Base-by-base conservation (phyloP, 2,888 invertebrate species). In the Loripinus fragilis region DNA sequence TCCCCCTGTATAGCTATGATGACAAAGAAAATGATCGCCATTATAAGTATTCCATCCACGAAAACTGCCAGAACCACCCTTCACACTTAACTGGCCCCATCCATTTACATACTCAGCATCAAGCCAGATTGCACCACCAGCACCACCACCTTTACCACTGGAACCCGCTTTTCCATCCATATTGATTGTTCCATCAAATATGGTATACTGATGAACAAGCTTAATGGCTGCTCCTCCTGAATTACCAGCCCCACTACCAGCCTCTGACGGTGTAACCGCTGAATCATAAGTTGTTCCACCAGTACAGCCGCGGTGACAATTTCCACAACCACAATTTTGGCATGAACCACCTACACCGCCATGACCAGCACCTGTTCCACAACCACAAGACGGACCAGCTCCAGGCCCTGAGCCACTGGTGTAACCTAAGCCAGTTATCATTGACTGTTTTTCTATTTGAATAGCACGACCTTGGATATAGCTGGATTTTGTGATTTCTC, bases 191-290 rank as follows among this genome's bases (percentile, higher is more conserved):
- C 89, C 90, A 68, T 90, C 90, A 8, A 88, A n/a, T 52, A 67
- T 76, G 17, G 82, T 71, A 23, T 82, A 75, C 5, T 71, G 75
- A 41, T 73, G 72, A n/a, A 80, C 74, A 25, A 86, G 72, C 67
- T 81, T 65, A 7, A 86, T 60, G 15, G 87, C 86, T 2, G 86
- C 81, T 1, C 88, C 89, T 30, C 89, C 88, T 12, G 70, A 66
- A 38, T 84, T 87, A 8, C 87, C 89, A 48, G 88, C 90, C 25
- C 90, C 89, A 82, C 88, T 88, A 33, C 90, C 90, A 33, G 87
- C 80, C 12, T 67, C 25, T 28, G 45, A 42, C 15, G 90, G 89
- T 1, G 81, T 42, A 72, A 70, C 76, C 8, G 65, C 35, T 42
- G 52, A 42, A 20, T 70, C 55, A 38, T 79, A 67, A 17, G 48